Conservation (phyloP, 2,888 invertebrate genomes). For the Cybosia mesomella region DNA sequence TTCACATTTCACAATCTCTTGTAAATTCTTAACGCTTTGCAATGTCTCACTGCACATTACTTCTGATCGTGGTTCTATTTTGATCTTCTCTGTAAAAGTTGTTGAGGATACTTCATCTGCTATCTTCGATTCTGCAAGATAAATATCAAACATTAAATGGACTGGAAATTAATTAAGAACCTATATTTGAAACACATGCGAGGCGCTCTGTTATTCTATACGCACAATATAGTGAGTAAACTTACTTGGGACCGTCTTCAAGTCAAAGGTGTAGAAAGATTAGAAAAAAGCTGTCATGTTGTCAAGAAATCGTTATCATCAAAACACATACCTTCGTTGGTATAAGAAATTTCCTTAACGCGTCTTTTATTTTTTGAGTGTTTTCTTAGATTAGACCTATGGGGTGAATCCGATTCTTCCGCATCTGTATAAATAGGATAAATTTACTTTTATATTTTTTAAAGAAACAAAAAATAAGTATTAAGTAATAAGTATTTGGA, state of each 20-base stretch:
- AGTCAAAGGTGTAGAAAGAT: too few species aligned
- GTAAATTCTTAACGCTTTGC: constrained; percentile 49
- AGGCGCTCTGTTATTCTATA: too few species aligned
- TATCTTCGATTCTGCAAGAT: constrained; percentile 30
- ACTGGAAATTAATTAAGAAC: background rate
- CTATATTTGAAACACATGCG: too few species aligned
- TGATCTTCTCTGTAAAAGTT: constrained; percentile 28
- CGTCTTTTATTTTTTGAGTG: background rate
- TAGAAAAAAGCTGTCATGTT: too few species aligned
- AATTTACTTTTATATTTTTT: background rate
- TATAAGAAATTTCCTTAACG: background rate
- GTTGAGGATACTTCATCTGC: constrained; percentile 16
- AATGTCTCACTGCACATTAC: constrained; percentile 42
- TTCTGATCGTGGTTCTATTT: constrained; percentile 15
- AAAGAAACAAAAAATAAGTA: background rate
- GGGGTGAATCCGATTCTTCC: background rate
- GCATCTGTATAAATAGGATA: constrained; percentile 1
- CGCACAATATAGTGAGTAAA: too few species aligned
- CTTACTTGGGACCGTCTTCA: too few species aligned
- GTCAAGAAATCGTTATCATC: too few species aligned
- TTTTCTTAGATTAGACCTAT: background rate
- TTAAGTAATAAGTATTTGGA: background rate
- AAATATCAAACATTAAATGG: background rate
- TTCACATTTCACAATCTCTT: constrained; percentile 48
- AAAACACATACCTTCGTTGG: constrained; percentile 3